phyloP scores from a whole-genome alignment of 2,113 vertebrate species.

The Danionella cerebrum region DNA sequence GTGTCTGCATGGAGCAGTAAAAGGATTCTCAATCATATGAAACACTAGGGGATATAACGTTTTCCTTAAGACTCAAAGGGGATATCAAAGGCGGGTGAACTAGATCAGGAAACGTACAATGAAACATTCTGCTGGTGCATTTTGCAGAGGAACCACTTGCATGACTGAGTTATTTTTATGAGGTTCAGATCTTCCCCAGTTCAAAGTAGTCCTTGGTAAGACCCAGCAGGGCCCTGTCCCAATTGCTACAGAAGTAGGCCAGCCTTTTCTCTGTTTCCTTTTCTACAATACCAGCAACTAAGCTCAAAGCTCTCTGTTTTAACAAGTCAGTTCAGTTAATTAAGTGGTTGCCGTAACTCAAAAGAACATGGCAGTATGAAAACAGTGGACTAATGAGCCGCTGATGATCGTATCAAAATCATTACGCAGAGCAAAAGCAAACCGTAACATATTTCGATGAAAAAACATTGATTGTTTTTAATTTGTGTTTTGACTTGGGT shows the following conservation, averaged over 20 bases:
- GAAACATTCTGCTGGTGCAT: neutral
- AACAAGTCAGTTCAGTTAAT: neutral
- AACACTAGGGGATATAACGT: too few species aligned
- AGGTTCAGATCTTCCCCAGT: constrained; percentile 27
- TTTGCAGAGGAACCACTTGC: neutral
- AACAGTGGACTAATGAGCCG: neutral
- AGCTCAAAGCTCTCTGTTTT: neutral
- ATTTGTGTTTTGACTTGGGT: too few species aligned
- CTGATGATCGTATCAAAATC: too few species aligned
- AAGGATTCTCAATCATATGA: neutral
- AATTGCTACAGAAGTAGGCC: constrained; percentile 33
- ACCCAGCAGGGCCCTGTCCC: constrained; percentile 36
- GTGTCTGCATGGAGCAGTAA: neutral
- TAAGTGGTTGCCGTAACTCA: neutral
- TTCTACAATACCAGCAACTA: constrained; percentile 12
- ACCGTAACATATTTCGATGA: too few species aligned
- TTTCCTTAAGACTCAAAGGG: neutral
- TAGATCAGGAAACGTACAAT: neutral
- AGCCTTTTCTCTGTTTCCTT: constrained; percentile 1
- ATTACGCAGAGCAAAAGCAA: neutral
- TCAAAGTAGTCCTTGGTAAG: constrained; percentile 34
- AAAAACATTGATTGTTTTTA: too few species aligned
- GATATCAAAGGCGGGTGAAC: neutral
- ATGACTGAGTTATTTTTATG: constrained; percentile 33
- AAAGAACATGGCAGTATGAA: neutral